phyloP scores from a whole-genome alignment of 2,113 vertebrate species.

The Takifugu bimaculatus region DNA sequence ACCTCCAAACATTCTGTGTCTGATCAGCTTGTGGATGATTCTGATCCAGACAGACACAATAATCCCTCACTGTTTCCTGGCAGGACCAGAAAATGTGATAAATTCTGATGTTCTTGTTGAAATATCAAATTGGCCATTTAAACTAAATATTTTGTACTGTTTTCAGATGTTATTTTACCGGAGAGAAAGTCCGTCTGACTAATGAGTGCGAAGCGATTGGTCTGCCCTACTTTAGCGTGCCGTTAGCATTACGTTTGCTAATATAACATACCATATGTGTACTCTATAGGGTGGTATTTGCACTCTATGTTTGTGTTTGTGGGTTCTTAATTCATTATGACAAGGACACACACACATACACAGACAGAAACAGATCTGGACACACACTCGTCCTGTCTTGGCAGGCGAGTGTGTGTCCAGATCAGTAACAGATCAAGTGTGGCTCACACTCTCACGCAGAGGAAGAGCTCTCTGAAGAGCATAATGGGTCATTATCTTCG shows the following conservation, averaged over 20 bases:
- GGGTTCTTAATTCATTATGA: conserved; percentile 4
- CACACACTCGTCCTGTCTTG: background rate
- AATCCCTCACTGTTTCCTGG: conserved; percentile 14
- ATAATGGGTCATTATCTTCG: conserved; percentile 33
- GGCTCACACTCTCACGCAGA: conserved; percentile 39
- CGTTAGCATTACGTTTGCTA: background rate
- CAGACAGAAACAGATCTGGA: background rate
- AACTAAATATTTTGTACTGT: background rate
- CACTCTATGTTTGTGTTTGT: background rate
- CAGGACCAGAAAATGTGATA: background rate
- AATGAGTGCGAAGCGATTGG: conserved; percentile 2
- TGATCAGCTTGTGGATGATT: background rate
- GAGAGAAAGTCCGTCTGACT: conserved; percentile 7
- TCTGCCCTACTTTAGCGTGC: background rate
- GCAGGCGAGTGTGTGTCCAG: background rate
- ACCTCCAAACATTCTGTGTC: background rate
- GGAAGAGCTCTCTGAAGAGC: conserved; percentile 7
- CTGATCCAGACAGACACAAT: background rate
- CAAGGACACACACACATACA: conserved; percentile 5
- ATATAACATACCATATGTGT: too few species aligned
- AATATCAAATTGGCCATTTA: background rate
- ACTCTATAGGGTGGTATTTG: background rate
- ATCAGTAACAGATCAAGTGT: conserved; percentile 30
- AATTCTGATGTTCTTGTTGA: conserved; percentile 4
- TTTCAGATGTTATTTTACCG: conserved; percentile 8